Base-by-base conservation (phyloP, 1,140 invertebrate genomes). In the Parapsyche elsis region DNA sequence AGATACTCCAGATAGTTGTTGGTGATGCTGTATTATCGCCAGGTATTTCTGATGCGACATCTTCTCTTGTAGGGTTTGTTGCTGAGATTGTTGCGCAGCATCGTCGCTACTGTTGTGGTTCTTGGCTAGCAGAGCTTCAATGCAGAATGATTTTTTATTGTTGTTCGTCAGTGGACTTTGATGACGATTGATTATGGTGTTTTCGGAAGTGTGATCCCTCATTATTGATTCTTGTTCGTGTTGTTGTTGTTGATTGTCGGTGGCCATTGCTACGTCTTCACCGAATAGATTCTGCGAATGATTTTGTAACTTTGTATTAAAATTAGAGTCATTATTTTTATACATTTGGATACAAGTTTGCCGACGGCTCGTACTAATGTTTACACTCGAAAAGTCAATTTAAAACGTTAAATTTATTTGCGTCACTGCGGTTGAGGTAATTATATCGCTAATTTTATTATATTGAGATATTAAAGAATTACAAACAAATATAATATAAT, bases 61-160 rank as follows among this genome's bases (percentile, higher is more conserved):
- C 44, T 84, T 86, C 5, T 88, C 87, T 49, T 87, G 86, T 0
- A 87, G 78, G 4, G 84, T 86, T 0, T 82, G 83, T 49, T 79
- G 77, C 12, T 78, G 67, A 14, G 84, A 84, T 57, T 74, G 5
- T 46, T 70, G 9, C 30, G 61, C 21, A 53, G 53, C 61, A 9
- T 64, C 76, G 24, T 71, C 75, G 1, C 30, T 16, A 10, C 73
- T 16, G 14, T 86, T 85, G 7, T 86, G 85, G 16, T 88, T 86
- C 9, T 86, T 86, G 0, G 88, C 88, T 0, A 89, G 81, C 5
- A 89, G 76, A 0, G 88, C 88, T 77, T 89, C 88, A 4, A 89
- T 89, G 78, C 88, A 89, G 71, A 89, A 89, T 0, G 88, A 89
- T 79, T 89, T 89, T 79, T 89, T 89, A 19, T 79, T 71, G 12